Evolutionary conservation across 2,797 vertebrate genomes (phyloP).

Genomic region (Setipinna tenuifilis): DNA sequence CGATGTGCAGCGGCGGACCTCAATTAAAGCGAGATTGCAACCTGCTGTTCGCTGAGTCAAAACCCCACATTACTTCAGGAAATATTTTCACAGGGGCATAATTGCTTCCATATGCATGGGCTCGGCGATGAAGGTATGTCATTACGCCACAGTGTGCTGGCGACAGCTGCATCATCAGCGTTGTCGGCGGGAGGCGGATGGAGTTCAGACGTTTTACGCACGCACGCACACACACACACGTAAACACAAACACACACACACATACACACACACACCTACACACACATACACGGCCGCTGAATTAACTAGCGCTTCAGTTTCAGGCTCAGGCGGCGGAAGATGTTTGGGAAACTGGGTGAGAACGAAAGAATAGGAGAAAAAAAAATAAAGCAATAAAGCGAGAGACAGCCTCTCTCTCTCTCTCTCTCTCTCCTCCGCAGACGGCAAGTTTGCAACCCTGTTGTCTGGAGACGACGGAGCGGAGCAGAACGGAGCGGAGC

Average conservation of each 20-base stretch:
- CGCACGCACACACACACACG: no score
- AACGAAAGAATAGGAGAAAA: slow-evolving; percentile 34
- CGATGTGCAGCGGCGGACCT: slow-evolving; percentile 66
- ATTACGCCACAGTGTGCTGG: slow-evolving; percentile 70
- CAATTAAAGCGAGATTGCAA: slow-evolving; percentile 73
- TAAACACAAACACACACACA: no score
- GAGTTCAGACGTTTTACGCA: background rate
- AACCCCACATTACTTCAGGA: slow-evolving; percentile 73
- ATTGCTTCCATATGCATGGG: slow-evolving; percentile 78
- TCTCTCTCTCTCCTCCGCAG: slow-evolving; percentile 32
- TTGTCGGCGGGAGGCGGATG: background rate
- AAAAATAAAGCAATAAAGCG: slow-evolving; percentile 36
- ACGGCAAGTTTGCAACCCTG: slow-evolving; percentile 53
- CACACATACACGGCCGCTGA: background rate
- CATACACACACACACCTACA: no score
- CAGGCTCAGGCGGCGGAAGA: background rate
- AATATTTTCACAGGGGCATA: slow-evolving; percentile 77
- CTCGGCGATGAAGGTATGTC: slow-evolving; percentile 64
- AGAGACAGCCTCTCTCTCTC: background rate
- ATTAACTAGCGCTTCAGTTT: background rate
- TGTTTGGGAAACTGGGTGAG: slow-evolving; percentile 7
- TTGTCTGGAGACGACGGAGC: slow-evolving; percentile 47
- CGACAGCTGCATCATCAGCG: slow-evolving; percentile 34
- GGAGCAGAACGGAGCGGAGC: slow-evolving; percentile 7
- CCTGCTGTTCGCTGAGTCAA: slow-evolving; percentile 73